Base-by-base conservation (phyloP, 2,888 invertebrate genomes). In the Calameuta idolon region DNA sequence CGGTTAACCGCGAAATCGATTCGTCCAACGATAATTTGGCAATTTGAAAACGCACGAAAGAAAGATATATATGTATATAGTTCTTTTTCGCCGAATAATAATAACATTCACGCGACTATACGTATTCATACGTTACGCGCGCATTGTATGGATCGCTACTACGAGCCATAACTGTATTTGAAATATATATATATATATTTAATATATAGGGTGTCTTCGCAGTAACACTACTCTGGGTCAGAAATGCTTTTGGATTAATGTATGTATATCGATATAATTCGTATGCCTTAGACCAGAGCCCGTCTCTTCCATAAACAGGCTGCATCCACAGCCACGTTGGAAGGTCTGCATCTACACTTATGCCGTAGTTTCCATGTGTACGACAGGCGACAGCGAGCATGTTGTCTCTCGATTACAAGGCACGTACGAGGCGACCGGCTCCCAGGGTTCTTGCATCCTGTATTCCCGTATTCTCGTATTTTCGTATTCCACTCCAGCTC, bases 361-460 rank as follows among this genome's bases (percentile, higher is more conserved):
- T 0, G 5, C 15, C 5, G 40, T 4, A 15, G 40, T 15, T 15
- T 40, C 4, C 15, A 15, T 69, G 69, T 33, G 9, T 11, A 30
- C 4, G 69, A 69, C 3, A 33, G 30, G 69, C 30, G 31, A 69
- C 30, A 69, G 12, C 69, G 69, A 55, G 31, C n/a, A n/a, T 73
- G 34, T 76, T 73, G 82, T 80, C 85, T 87, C 86, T 85, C 81
- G 86, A 86, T 89, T 88, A 87, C 87, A 84, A 87, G 83, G 87
- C 89, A 89, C 89, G 89, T 88, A 89, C 85, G 80, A 83, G n/a
- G 31, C 73, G 77, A 81, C 79, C 81, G 81, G 85, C 85, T 87
- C 84, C 82, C 85, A 85, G 83, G 84, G 84, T 83, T 83, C 83
- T 84, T 82, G 82, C 83, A 84, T 86, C 84, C 83, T 83, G 81